These are phyloP conservation scores for Tachysurus vachellii DNA, from an alignment of 2,113 vertebrate genomes.

Conservation along the genomic window DNA sequence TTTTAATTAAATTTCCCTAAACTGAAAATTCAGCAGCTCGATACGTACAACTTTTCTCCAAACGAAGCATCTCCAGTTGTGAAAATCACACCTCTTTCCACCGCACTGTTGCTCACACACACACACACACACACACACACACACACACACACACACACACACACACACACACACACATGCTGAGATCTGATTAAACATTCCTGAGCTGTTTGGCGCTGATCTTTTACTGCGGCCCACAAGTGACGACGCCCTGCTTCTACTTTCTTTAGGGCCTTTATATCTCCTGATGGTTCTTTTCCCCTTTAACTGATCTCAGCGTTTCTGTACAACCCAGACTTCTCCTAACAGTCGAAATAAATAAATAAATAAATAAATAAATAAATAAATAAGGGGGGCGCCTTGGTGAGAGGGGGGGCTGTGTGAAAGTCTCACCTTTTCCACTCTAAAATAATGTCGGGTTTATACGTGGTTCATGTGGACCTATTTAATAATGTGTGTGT, in stretches of 20 bases:
- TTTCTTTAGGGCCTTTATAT: constrained; percentile 6
- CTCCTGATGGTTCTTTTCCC: background rate
- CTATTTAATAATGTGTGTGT: constrained; percentile 12
- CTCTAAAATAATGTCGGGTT: background rate
- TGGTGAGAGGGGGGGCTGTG: background rate
- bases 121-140: no score
- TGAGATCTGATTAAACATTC: constrained; percentile 50
- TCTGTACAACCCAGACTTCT: background rate
- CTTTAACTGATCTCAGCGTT: background rate
- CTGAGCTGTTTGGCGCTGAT: constrained; percentile 43
- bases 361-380: background rate
- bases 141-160: no score
- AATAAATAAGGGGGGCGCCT: no score
- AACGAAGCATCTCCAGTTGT: constrained; percentile 42
- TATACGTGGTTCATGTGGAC: background rate
- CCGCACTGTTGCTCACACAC: background rate
- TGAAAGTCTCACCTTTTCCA: background rate
- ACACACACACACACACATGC: background rate
- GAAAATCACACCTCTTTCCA: constrained; percentile 16
- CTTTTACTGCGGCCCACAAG: constrained; percentile 23
- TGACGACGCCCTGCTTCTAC: background rate
- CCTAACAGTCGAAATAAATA: background rate
- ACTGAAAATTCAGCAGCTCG: background rate
- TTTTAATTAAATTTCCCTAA: background rate
- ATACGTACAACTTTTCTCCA: constrained; percentile 26